Base-by-base conservation (phyloP, 2,797 vertebrate species). In the Apogon hyalosoma region DNA sequence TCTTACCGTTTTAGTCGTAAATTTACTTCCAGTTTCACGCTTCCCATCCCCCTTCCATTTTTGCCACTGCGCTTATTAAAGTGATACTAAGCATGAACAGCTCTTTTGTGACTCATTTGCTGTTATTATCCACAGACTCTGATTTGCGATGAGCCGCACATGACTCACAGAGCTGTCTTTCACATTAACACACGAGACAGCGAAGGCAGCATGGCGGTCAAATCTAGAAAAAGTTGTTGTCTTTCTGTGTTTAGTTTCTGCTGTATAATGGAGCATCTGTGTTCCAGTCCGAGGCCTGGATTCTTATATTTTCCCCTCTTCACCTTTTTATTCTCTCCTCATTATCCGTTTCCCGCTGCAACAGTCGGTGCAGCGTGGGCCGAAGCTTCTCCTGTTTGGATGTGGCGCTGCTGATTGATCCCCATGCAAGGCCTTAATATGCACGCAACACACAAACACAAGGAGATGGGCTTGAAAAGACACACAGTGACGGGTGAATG, bases 91-190 rank as follows among this genome's bases (percentile, higher is more conserved):
- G 14, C 63, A 13, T 18, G 59, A 65, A 0, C 62, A 0, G 45
- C 47, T 18, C 21, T 43, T 60, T 40, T 72, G 39, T 74, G 83
- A 87, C 52, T 85, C 63, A 75, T 63, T 54, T 16, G 53, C 8
- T 15, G 10, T 55, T 68, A 47, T 69, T 55, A 46, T 10, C 54
- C 39, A 2, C 36, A 59, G 53, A 40, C 4, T 60, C 56, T 47
- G 68, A 59, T 36, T 57, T 58, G 11, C 47, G 69, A 55, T 50
- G 59, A 76, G 68, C 75, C 7, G 55, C 48, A 13, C 2, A 2
- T 76, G 81, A 86, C 40, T 78, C 85, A 77, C 42, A 18, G 39
- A 13, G 15, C 55, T 2, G 39, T 39, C 2, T 66, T 64, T 71
- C 50, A 57, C 55, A 1, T 50, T 21, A 0, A 47, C 59, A 55